phyloP scores from a whole-genome alignment of 2,888 invertebrate genomes.

The Plagiodera versicolora region DNA sequence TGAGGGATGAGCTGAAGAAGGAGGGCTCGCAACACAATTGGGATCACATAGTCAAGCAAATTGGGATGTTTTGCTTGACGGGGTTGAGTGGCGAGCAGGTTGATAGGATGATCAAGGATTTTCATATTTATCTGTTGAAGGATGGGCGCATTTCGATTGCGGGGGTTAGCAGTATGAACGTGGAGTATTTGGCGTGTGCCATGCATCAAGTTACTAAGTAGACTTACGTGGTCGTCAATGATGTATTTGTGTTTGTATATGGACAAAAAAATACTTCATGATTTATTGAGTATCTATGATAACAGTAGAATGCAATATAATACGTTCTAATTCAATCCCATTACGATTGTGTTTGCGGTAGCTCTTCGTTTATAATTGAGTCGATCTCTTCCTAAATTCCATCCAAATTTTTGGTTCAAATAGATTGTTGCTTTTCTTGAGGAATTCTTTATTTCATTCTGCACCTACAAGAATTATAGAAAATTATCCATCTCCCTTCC shows the following conservation, averaged over 20 bases:
- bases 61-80: slow-evolving; percentile 74
- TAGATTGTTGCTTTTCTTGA: slow-evolving; percentile 39
- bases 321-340: too few relatives aligned
- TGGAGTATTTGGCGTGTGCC: slow-evolving; percentile 65
- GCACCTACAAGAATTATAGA: slow-evolving; percentile 36
- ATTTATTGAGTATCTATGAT: too few relatives aligned
- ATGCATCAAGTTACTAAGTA: slow-evolving; percentile 66
- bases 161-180: slow-evolving; percentile 66
- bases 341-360: slow-evolving; percentile 38
- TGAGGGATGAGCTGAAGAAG: slow-evolving; percentile 60
- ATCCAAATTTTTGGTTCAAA: slow-evolving; percentile 36
- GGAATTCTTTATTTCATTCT: slow-evolving; percentile 39
- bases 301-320: too few relatives aligned
- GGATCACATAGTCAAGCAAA: slow-evolving; percentile 69
- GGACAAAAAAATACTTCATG: too few relatives aligned
- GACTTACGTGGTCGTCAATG: neutral
- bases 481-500: neutral
- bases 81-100: slow-evolving; percentile 65
- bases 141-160: slow-evolving; percentile 70
- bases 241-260: too few relatives aligned
- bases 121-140: slow-evolving; percentile 65
- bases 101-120: slow-evolving; percentile 60
- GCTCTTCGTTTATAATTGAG: slow-evolving; percentile 32
- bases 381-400: slow-evolving; percentile 27
- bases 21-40: slow-evolving; percentile 64